These are phyloP conservation scores for Percopsis omiscomaycus DNA, from an alignment of 2,797 vertebrate genomes.

Conservation along the genomic window DNA sequence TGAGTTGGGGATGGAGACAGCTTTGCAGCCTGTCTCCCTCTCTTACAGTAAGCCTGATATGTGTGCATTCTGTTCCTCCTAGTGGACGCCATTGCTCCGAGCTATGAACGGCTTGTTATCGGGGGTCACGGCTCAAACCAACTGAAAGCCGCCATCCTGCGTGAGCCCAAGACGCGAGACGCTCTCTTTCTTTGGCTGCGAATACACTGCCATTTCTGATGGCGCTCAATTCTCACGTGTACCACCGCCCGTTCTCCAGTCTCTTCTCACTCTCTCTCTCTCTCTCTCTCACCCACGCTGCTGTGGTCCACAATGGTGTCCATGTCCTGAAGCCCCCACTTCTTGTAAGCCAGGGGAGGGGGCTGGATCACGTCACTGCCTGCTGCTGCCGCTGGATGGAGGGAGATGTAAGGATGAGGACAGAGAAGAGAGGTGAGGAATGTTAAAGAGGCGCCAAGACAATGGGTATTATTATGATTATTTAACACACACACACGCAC, in stretches of 20 bases:
- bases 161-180: too few species aligned
- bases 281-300: slow-evolving; percentile 86
- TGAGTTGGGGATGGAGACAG: background rate
- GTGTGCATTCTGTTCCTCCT: too few species aligned
- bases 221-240: background rate
- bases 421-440: background rate
- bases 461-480: too few species aligned
- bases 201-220: too few species aligned
- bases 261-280: background rate
- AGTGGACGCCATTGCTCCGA: too few species aligned
- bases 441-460: background rate
- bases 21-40: too few species aligned
- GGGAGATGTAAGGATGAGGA: background rate
- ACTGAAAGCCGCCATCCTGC: too few species aligned
- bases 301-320: slow-evolving; percentile 91
- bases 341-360: slow-evolving; percentile 96
- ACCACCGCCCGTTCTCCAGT: background rate
- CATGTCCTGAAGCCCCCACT: slow-evolving; percentile 97
- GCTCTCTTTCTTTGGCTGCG: too few species aligned
- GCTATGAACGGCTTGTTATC: too few species aligned
- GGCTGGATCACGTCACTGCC: slow-evolving; percentile 93
- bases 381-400: slow-evolving; percentile 86
- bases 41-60: too few species aligned
- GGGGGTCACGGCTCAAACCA: too few species aligned
- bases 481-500: background rate